phyloP scores from a whole-genome alignment of 2,888 invertebrate genomes.

The Leistus spinibarbis region DNA sequence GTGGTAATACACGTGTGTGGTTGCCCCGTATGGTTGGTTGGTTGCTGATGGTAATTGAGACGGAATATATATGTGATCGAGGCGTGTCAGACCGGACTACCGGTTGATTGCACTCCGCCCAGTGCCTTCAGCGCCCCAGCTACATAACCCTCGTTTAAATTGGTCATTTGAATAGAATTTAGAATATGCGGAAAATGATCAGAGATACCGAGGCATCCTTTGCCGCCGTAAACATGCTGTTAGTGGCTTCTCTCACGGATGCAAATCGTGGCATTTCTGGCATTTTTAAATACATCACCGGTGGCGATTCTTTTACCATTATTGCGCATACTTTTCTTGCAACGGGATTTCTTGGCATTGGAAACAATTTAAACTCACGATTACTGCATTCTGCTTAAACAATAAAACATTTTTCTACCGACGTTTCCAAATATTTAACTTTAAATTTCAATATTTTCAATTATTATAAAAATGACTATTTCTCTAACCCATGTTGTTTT shows the following conservation, averaged over 20 bases:
- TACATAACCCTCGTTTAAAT: conserved; percentile 10
- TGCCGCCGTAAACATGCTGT: neutral
- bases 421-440: no score
- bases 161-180: conserved; percentile 35
- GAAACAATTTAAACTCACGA: neutral
- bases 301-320: neutral
- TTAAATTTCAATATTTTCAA: no score
- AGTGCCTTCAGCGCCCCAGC: conserved; percentile 18
- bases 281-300: neutral
- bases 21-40: neutral
- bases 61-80: conserved; percentile 14
- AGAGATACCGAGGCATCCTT: neutral
- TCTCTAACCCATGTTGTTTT: no score
- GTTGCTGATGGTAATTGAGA: conserved; percentile 14
- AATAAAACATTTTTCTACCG: neutral
- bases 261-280: neutral
- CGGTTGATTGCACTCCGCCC: conserved; percentile 35
- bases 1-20: neutral
- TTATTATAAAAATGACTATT: no score
- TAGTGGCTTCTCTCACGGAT: neutral
- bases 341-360: neutral
- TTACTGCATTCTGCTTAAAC: neutral
- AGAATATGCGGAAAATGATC: conserved; percentile 28
- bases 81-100: conserved; percentile 28
- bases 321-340: neutral